Conservation (phyloP, 92 coral and sea anemone species). For the Zoanthus sociatus region DNA sequence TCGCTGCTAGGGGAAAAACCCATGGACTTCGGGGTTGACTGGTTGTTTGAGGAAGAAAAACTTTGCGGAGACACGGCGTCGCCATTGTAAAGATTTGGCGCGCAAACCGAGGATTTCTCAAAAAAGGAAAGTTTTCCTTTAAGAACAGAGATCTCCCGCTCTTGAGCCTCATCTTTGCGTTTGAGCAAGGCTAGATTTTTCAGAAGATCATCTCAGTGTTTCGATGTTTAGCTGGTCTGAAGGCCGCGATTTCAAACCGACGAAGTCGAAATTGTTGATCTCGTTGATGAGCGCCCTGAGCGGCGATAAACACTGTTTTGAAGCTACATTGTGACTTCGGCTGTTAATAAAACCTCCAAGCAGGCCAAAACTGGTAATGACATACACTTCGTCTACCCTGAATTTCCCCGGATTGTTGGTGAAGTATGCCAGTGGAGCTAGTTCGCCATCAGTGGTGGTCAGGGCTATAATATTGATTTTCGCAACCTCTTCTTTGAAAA, state of each 20-base stretch:
- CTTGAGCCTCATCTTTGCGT: conserved; percentile 13
- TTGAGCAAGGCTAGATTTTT: conserved; percentile 15
- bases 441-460: conserved; percentile 17
- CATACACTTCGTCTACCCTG: not conserved
- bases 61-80: not conserved
- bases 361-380: not conserved
- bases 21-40: not conserved
- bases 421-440: conserved; percentile 10
- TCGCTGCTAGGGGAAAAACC: not conserved
- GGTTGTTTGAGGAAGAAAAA: not conserved
- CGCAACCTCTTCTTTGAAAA: conserved; percentile 21
- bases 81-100: not conserved
- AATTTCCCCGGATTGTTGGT: conserved; percentile 3
- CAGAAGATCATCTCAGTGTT: not conserved
- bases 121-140: not conserved
- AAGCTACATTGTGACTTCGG: not conserved
- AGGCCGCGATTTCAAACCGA: not conserved
- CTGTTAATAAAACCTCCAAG: not conserved
- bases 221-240: conserved; percentile 7
- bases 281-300: conserved; percentile 17
- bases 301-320: not conserved
- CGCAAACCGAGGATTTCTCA: not conserved
- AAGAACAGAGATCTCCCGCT: not conserved
- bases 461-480: conserved; percentile 8
- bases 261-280: conserved; percentile 17